A percentile compares a stretch with the other conserved stretches of the same genome.
phyloP scores from a whole-genome alignment of 30 jellyfish, hydroid and myxozoan genomes.

The Aurelia coerulea region DNA sequence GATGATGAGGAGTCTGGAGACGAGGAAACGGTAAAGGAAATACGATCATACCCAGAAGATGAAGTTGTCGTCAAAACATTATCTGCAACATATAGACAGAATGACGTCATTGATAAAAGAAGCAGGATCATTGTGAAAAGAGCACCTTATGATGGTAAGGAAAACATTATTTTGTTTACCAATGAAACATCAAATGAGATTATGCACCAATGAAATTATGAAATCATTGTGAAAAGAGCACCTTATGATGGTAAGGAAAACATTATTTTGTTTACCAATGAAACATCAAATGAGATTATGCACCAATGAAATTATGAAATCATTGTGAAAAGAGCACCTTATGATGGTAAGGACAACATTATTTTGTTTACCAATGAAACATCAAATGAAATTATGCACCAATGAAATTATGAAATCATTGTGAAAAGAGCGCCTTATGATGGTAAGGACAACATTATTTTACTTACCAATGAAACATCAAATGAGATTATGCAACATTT shows the following conservation, averaged over 20 bases:
- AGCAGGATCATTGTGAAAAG: conserved; percentile 66
- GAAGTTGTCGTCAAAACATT: conserved; percentile 46
- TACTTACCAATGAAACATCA: too few species aligned
- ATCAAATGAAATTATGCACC: too few species aligned
- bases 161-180: neutral
- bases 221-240: conserved; percentile 72
- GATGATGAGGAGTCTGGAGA: conserved; percentile 72
- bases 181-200: too few species aligned
- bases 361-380: too few species aligned
- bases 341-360: conserved; percentile 22
- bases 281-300: too few species aligned
- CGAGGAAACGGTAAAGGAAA: conserved; percentile 28
- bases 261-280: too few species aligned
- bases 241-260: conserved; percentile 51
- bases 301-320: neutral
- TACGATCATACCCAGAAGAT: conserved; percentile 33
- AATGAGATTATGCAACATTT: too few species aligned
- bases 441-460: neutral
- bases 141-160: conserved; percentile 66
- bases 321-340: conserved; percentile 77
- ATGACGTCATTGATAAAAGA: conserved; percentile 57
- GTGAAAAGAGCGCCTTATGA: conserved; percentile 82
- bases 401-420: neutral
- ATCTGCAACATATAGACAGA: conserved; percentile 44
- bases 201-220: too few species aligned